Percentiles rank a stretch among this genome's conserved stretches.
These are phyloP conservation scores for Dipodomys spectabilis DNA, from an alignment of 2,113 vertebrate genomes.

Conservation along the genomic window DNA sequence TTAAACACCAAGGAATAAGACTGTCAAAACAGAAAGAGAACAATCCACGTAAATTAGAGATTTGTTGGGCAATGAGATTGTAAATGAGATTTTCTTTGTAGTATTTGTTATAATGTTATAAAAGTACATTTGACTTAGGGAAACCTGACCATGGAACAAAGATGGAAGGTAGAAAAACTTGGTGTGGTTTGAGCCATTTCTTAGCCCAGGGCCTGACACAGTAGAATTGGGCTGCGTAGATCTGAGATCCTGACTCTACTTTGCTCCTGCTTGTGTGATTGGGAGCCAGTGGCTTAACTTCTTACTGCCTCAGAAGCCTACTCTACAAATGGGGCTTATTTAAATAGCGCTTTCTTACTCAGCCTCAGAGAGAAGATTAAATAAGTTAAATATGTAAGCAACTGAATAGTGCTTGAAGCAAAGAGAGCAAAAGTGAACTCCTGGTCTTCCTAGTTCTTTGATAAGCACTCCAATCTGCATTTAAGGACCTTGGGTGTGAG, in stretches of 20 bases:
- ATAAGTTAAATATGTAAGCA: neutral
- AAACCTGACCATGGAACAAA: neutral
- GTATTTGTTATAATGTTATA: neutral
- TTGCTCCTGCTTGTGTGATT: neutral
- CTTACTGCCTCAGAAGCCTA: neutral
- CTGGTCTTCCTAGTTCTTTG: neutral
- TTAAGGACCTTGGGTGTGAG: neutral
- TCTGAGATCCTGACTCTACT: neutral
- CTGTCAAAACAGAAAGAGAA: neutral
- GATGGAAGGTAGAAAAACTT: neutral
- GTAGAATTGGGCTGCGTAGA: neutral
- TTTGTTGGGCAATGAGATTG: slow-evolving; percentile 2
- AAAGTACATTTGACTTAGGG: neutral
- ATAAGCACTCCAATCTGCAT: neutral
- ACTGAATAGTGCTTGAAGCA: neutral
- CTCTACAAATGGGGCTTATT: neutral
- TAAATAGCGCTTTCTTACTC: neutral
- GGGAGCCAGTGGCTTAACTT: neutral
- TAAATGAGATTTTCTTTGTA: neutral
- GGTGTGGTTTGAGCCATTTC: neutral
- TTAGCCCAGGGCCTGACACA: neutral
- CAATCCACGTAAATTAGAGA: neutral
- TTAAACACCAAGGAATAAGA: neutral
- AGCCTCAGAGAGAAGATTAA: neutral
- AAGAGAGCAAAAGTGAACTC: slow-evolving; percentile 22